phyloP scores from a whole-genome alignment of 2,113 vertebrate species.

The Syngnathus scovelli region DNA sequence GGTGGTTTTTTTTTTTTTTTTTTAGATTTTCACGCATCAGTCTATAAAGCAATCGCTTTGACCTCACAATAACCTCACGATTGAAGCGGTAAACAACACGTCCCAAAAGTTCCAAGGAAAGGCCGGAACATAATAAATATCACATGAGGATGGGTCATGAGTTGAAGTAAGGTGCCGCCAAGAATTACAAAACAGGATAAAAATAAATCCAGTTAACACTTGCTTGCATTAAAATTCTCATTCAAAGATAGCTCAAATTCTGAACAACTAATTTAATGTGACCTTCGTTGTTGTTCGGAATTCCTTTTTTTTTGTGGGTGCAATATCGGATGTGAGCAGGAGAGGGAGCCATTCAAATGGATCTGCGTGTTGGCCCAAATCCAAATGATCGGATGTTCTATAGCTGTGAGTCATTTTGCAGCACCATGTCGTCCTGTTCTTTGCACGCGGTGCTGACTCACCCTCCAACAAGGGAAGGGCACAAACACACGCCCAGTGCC shows the following conservation, averaged over 20 bases:
- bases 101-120: background rate
- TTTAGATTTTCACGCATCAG: background rate
- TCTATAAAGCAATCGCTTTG: background rate
- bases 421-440: conserved; percentile 37
- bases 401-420: conserved; percentile 48
- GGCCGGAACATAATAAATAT: background rate
- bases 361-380: background rate
- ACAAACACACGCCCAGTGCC: background rate
- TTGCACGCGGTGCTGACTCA: conserved; percentile 62
- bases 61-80: background rate
- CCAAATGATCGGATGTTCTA: conserved; percentile 9
- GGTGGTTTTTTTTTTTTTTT: background rate
- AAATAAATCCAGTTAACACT: no score
- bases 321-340: conserved; percentile 11
- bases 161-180: background rate
- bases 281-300: no score
- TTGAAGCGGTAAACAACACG: background rate
- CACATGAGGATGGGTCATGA: background rate
- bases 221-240: no score
- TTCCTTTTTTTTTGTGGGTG: no score
- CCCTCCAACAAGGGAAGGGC: conserved; percentile 25
- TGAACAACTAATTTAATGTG: no score
- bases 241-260: no score
- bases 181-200: background rate
- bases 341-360: conserved; percentile 30